Percentiles rank a stretch among this genome's conserved stretches.
These are phyloP conservation scores for Cynocephalus volans DNA, from an alignment of 2,113 vertebrate species.

Conservation along the genomic window DNA sequence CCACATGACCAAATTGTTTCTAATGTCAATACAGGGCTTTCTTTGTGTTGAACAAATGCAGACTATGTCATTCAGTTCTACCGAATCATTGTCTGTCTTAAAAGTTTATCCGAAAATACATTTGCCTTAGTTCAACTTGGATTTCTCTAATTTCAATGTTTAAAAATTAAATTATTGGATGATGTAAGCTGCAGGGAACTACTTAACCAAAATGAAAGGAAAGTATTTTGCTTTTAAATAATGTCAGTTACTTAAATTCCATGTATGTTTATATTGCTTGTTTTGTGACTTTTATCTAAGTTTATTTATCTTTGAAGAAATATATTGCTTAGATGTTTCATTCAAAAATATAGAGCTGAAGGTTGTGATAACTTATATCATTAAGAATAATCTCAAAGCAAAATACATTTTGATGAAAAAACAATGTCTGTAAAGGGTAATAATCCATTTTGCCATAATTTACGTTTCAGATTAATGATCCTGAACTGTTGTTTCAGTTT, in stretches of 20 bases:
- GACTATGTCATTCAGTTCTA: background rate
- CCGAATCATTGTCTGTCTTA: background rate
- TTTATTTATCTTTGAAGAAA: slow-evolving; percentile 50
- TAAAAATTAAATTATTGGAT: slow-evolving; percentile 51
- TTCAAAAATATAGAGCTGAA: slow-evolving; percentile 41
- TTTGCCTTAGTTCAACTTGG: slow-evolving; percentile 5
- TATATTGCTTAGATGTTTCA: slow-evolving; percentile 27
- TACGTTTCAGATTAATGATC: slow-evolving; percentile 7
- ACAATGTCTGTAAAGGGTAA: background rate
- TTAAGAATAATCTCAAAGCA: slow-evolving; percentile 27
- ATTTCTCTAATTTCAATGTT: slow-evolving; percentile 23
- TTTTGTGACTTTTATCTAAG: background rate
- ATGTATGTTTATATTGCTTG: background rate
- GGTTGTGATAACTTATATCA: background rate
- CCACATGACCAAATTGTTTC: background rate
- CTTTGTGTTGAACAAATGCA: slow-evolving; percentile 6
- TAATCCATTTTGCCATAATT: background rate
- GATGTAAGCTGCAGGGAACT: background rate
- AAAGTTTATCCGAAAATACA: slow-evolving; percentile 40
- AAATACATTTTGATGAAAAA: slow-evolving; percentile 44
- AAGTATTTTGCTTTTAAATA: slow-evolving; percentile 61
- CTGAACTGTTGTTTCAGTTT: background rate
- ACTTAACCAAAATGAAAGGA: slow-evolving; percentile 29
- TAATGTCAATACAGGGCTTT: background rate
- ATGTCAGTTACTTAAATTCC: background rate